Conservation (phyloP, 2,113 vertebrate species). For the Cnemophilus loriae region DNA sequence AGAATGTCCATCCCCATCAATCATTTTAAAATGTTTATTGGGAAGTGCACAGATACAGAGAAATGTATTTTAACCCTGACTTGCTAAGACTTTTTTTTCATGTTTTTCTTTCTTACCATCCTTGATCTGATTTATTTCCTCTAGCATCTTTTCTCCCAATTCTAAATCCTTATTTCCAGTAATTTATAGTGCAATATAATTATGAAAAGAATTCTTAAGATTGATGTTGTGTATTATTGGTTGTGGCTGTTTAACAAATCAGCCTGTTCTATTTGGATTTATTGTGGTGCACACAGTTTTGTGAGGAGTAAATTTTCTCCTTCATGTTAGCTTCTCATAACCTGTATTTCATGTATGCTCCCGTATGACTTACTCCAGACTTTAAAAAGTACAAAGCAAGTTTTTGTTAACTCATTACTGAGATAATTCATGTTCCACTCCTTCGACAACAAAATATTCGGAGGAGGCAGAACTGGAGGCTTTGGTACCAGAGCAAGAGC, state of each 20-base stretch:
- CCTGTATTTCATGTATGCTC: background rate
- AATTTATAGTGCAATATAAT: conserved; percentile 4
- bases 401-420: background rate
- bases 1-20: background rate
- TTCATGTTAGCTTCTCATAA: background rate
- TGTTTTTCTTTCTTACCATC: background rate
- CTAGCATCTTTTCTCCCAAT: background rate
- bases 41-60: background rate
- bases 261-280: background rate
- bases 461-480: background rate
- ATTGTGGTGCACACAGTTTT: background rate
- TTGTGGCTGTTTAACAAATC: background rate
- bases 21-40: background rate
- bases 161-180: conserved; percentile 8
- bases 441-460: background rate
- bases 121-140: conserved; percentile 10
- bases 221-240: background rate
- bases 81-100: background rate
- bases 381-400: background rate
- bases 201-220: background rate
- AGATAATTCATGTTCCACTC: background rate
- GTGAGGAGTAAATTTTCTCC: background rate
- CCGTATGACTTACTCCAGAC: background rate
- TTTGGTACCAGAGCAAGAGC: background rate
- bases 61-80: background rate